These are phyloP conservation scores for Conchocele bisecta DNA, from an alignment of 2,888 invertebrate genomes.

Conservation along the genomic window DNA sequence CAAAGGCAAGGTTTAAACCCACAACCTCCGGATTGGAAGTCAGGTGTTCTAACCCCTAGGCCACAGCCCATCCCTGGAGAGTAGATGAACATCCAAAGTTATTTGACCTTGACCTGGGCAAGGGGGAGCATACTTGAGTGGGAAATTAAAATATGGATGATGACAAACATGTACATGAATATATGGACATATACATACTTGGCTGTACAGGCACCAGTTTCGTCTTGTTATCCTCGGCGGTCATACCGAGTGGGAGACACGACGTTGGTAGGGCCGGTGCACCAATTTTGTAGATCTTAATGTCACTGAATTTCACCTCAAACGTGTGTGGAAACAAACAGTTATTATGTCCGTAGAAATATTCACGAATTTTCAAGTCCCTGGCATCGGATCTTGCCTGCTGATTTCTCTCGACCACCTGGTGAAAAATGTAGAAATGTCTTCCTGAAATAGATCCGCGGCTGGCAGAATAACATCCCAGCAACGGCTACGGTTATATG, in stretches of 20 bases:
- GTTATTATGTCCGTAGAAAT: slow-evolving; percentile 95
- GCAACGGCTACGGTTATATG: no score
- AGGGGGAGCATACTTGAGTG: no score
- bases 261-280: slow-evolving; percentile 96
- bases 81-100: no score
- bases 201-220: slow-evolving; percentile 93
- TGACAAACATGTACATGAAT: background rate
- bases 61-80: no score
- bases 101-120: no score
- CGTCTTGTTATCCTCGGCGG: slow-evolving; percentile 92
- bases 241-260: slow-evolving; percentile 98
- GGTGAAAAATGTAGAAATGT: no score
- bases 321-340: slow-evolving; percentile 95
- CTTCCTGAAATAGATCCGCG: no score
- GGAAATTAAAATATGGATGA: background rate
- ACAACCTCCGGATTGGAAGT: no score
- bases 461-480: no score
- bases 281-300: slow-evolving; percentile 96
- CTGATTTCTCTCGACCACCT: slow-evolving; percentile 94
- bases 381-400: slow-evolving; percentile 89
- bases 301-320: slow-evolving; percentile 94
- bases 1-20: no score
- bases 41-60: no score
- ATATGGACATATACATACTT: slow-evolving; percentile 81
- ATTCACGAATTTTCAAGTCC: slow-evolving; percentile 93